Evolutionary conservation across 2,113 vertebrate species (phyloP).

Genomic region (Aptenodytes patagonicus): DNA sequence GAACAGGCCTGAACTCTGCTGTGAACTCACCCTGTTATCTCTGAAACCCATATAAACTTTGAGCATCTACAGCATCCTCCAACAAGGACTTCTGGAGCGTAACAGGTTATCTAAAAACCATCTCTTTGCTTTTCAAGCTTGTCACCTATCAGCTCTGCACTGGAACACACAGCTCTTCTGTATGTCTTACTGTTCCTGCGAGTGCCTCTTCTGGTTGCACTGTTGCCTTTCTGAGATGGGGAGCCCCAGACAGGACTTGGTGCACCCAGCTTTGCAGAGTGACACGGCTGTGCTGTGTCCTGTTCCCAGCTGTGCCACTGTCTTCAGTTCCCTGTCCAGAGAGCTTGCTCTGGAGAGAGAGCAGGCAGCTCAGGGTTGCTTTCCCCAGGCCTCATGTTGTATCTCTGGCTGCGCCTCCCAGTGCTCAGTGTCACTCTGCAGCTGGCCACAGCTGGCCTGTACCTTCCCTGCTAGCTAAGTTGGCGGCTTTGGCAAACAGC

Average conservation of each 20-base stretch:
- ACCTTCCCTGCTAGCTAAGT: background rate
- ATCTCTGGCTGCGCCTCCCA: background rate
- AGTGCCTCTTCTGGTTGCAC: background rate
- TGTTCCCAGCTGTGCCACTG: background rate
- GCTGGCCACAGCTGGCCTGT: background rate
- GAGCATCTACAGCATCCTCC: background rate
- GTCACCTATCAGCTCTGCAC: background rate
- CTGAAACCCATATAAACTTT: background rate
- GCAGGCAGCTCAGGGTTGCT: background rate
- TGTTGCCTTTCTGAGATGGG: background rate
- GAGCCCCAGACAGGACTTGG: background rate
- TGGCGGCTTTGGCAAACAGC: background rate
- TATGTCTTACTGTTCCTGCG: background rate
- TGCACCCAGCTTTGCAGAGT: background rate
- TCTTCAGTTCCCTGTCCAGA: background rate
- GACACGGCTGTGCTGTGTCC: background rate
- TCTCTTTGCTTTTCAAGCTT: background rate
- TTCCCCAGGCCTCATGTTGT: background rate
- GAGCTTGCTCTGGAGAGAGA: background rate
- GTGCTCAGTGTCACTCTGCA: background rate
- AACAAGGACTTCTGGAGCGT: background rate
- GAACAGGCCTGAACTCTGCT: background rate
- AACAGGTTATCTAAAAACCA: background rate
- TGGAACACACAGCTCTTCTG: background rate
- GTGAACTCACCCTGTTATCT: background rate